Percentiles rank a stretch among this genome's conserved stretches.
phyloP scores from a whole-genome alignment of 2,888 invertebrate genomes.

The Drosophila demipolita region DNA sequence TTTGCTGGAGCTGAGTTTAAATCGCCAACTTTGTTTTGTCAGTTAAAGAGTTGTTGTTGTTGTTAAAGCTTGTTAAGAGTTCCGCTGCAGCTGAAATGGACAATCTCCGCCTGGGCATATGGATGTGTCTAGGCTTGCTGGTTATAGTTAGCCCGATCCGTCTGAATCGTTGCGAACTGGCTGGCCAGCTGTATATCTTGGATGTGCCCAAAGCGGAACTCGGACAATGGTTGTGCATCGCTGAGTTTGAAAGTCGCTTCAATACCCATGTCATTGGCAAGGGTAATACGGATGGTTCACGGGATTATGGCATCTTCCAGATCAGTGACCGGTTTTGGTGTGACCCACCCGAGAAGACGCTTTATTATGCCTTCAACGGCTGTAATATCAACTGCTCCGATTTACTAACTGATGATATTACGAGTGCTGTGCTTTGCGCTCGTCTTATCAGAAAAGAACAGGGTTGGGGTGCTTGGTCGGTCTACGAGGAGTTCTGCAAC shows the following conservation, averaged over 20 bases:
- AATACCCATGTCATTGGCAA: constrained; percentile 85
- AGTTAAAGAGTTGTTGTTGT: constrained; percentile 33
- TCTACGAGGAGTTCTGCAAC: constrained; percentile 79
- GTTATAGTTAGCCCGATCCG: constrained; percentile 47
- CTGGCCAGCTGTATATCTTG: constrained; percentile 81
- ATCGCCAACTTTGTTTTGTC: constrained; percentile 8
- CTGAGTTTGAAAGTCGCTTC: constrained; percentile 83
- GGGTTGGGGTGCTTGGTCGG: constrained; percentile 84
- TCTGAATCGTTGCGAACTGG: constrained; percentile 78
- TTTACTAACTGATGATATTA: constrained; percentile 82
- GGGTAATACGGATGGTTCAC: constrained; percentile 85
- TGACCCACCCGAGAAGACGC: constrained; percentile 65
- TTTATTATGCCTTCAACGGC: constrained; percentile 73
- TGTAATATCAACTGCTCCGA: constrained; percentile 81
- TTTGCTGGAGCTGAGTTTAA: constrained; percentile 21
- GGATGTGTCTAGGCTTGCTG: constrained; percentile 16
- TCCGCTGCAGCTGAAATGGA: constrained; percentile 35
- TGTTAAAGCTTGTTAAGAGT: constrained; percentile 15
- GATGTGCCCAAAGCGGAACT: constrained; percentile 81
- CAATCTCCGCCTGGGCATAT: constrained; percentile 18
- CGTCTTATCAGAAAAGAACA: constrained; percentile 78
- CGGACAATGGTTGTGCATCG: constrained; percentile 81
- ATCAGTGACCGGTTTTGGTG: constrained; percentile 85
- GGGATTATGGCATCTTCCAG: constrained; percentile 85
- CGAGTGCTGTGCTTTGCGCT: constrained; percentile 79